Base-by-base conservation (phyloP, 2,888 invertebrate genomes). In the Teinopalpus imperialis region DNA sequence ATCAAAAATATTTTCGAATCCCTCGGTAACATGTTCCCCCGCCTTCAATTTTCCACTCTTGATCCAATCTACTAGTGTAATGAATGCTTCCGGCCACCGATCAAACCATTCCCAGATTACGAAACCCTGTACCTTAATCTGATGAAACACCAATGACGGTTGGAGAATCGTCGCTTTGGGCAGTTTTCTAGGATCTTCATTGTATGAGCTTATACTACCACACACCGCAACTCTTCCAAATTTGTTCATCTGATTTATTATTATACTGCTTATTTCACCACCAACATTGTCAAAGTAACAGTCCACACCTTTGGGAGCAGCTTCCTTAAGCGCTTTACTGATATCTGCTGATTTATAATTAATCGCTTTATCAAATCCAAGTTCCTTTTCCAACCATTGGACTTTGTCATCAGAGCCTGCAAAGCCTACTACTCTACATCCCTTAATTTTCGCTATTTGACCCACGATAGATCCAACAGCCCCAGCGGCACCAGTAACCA, bases 271-370 rank as follows among this genome's bases (percentile, higher is more conserved):
- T 10, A 92, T 75, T 44, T 91, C 90, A 2, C 93, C 93, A 6
- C 93, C 93, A 7, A 93, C 94, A 66, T 94, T 94, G 64, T 94
- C 94, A 66, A 94, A 94, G 63, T 92, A 94, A 60, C 92, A 92
- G 61, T 94, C 93, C 0, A 94, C 74, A 1, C 93, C 93, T 7
- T 92, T 75, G 0, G 93, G 93, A 1, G 92, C 92, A 29, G 81
- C 86, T 66, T 90, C 82, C 45, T 87, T 89, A 18, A 94, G 69
- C n/a, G 87, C 90, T 24, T 76, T 63, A 0, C 64, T 62, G 4
- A 91, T 52, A 56, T 91, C 67, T 3, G 73, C 85, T 1, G 86
- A 91, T 68, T 94, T 94, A 69, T 94, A 94, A 72, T 94, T 94
- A 51, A 92, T 91, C 1, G 90, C 92, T 55, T 87, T 74, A 63